Evolutionary conservation across 2,797 vertebrate species (phyloP).

Genomic region (Sylvia borin): DNA sequence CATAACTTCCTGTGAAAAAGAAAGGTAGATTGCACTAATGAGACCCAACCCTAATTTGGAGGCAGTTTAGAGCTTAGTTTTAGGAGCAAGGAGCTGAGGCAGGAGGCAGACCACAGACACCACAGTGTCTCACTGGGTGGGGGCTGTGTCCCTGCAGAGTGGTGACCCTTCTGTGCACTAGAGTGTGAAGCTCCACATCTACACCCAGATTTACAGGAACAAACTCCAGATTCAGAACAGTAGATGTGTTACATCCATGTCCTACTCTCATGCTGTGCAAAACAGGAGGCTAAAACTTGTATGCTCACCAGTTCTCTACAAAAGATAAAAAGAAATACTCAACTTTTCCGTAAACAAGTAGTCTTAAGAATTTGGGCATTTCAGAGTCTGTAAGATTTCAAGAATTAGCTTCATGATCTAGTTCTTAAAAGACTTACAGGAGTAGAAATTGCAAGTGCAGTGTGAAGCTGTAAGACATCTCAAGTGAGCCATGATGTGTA

Average conservation of each 20-base stretch:
- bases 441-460: background rate
- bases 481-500: background rate
- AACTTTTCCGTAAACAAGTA: background rate
- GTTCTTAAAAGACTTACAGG: background rate
- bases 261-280: background rate
- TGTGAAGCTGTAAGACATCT: background rate
- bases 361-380: background rate
- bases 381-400: background rate
- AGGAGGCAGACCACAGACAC: background rate
- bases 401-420: background rate
- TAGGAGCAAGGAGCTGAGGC: background rate
- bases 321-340: background rate
- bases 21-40: background rate
- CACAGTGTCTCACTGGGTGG: background rate
- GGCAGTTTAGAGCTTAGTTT: background rate
- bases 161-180: background rate
- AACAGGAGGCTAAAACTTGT: background rate
- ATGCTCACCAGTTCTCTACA: background rate
- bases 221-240: background rate
- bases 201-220: background rate
- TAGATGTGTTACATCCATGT: background rate
- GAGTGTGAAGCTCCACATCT: background rate
- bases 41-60: background rate
- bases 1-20: background rate
- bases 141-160: background rate